Evolutionary conservation across 2,888 invertebrate genomes (phyloP).

Genomic region (Aromia moschata): DNA sequence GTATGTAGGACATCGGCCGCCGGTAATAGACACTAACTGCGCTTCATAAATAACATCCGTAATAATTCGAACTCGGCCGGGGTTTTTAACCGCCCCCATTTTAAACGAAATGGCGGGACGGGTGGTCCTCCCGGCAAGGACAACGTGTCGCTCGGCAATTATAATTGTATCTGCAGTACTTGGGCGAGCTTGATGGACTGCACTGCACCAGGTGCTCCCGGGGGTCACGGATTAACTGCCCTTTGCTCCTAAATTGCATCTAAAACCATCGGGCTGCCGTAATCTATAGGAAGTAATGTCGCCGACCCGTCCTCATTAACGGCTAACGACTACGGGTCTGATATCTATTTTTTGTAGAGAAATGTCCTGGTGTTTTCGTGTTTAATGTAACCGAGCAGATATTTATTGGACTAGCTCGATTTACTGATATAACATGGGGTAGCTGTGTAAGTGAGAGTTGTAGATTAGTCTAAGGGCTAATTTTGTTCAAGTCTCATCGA

Average conservation of each 20-base stretch:
- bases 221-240: constrained; percentile 16
- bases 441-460: too few relatives aligned
- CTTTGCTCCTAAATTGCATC: constrained; percentile 5
- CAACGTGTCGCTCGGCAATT: constrained; percentile 58
- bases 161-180: constrained; percentile 53
- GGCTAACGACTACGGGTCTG: too few relatives aligned
- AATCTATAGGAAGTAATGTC: not conserved
- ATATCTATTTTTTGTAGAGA: too few relatives aligned
- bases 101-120: constrained; percentile 45
- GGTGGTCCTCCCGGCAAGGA: constrained; percentile 42
- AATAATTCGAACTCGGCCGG: constrained; percentile 47
- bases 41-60: constrained; percentile 37
- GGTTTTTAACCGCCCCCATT: constrained; percentile 56
- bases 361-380: too few relatives aligned
- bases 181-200: constrained; percentile 32
- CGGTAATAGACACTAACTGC: constrained; percentile 40
- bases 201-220: constrained; percentile 37
- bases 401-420: too few relatives aligned
- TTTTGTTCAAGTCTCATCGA: too few relatives aligned
- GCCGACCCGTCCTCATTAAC: not conserved
- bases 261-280: not conserved
- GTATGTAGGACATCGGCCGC: constrained; percentile 31
- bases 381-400: too few relatives aligned
- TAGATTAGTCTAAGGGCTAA: too few relatives aligned
- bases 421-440: too few relatives aligned